Evolutionary conservation across 2,113 vertebrate species (phyloP), one percentile per base, ranked within the genome.

Genomic region (Oenanthe melanoleuca): DNA sequence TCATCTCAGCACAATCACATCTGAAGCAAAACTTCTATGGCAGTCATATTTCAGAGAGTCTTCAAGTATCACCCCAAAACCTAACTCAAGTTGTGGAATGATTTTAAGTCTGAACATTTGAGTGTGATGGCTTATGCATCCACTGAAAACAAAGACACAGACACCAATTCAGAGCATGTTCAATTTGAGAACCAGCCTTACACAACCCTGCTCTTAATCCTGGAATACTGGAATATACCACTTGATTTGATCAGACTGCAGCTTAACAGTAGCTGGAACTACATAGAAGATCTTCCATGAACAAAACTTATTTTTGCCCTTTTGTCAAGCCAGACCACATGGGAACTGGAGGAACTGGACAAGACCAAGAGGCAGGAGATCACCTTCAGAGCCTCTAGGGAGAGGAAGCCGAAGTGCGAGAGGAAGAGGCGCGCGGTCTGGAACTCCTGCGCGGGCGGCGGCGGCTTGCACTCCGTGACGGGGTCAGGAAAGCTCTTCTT

Each of bases 361-460:
- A 90, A 45, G 16, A 37, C 12, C 42, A 65, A 83, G 63, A 75
- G 82, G 81, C 59, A 67, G 44, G 66, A 92, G 92, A 70, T 98
- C 98, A 99, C 99, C 98, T 99, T 99, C 92, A 99, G 86, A 22
- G 99, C 99, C 95, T 99, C 99, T 82, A 99, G 98, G 0, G 99
- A 99, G 77, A 99, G 98, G 97, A 99, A 99, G 53, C 99, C 99
- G 2, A 99, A 99, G 94, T 99, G 99, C 8, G 99, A 99, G 72
- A 99, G 98, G 96, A 99, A 99, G 52, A 99, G 98, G 26, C 99
- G 99, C 7, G 99, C 99, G 14, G 99, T 99, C 96, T 99, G 99
- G 98, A 99, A 99, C 96, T 99, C 99, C 97, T 99, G 99, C 2
- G 99, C 98, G 11, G 99, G 98, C 3, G 98, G 93, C 1, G 98